Evolutionary conservation across 2,113 vertebrate genomes (phyloP).

Genomic region (Coptodon rendalli): DNA sequence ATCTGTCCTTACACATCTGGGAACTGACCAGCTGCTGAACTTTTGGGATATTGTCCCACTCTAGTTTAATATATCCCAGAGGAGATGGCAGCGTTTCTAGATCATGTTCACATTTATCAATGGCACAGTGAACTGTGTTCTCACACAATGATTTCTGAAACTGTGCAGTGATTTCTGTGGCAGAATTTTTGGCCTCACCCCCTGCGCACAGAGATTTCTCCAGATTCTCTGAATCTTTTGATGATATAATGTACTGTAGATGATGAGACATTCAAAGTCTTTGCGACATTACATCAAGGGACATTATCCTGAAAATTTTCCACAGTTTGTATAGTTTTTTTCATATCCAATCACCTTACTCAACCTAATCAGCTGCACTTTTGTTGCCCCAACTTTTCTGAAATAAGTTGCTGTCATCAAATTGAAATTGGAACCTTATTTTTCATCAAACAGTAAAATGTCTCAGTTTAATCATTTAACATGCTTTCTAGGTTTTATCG

Average conservation of each 20-base stretch:
- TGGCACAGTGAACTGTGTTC: neutral
- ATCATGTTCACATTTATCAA: accelerated
- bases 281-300: neutral
- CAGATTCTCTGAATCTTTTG: neutral
- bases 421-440: neutral
- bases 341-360: neutral
- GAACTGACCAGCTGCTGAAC: neutral
- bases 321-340: neutral
- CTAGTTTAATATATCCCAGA: neutral
- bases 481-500: neutral
- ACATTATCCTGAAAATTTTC: neutral
- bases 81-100: neutral
- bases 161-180: neutral
- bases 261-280: neutral
- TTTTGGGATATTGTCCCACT: neutral
- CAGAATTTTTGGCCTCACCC: neutral
- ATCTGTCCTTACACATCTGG: neutral
- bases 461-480: neutral
- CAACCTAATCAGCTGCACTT: neutral
- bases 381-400: neutral
- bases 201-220: neutral
- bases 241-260: neutral
- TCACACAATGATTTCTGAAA: neutral
- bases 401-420: neutral
- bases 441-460: neutral